Evolutionary conservation across 2,888 invertebrate genomes (phyloP).

Genomic region (Onchidella celtica): DNA sequence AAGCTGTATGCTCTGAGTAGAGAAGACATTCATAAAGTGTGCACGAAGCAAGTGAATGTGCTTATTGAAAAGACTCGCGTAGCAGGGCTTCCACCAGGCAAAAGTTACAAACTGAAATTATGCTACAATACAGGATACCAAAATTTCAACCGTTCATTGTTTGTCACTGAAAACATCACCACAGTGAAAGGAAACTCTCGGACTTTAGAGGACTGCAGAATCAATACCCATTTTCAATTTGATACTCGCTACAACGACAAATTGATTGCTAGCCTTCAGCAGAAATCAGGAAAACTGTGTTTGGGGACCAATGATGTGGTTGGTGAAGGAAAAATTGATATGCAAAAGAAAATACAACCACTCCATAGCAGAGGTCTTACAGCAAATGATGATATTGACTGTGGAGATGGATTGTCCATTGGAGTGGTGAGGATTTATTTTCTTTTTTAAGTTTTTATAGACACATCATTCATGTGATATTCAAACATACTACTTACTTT

Average conservation of each 20-base stretch:
- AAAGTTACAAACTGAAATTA: constrained; percentile 63
- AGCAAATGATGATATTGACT: constrained; percentile 46
- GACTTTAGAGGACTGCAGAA: constrained; percentile 53
- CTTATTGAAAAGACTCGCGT: constrained; percentile 43
- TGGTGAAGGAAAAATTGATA: constrained; percentile 52
- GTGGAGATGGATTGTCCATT: constrained; percentile 47
- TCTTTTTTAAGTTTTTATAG: neutral
- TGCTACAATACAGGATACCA: constrained; percentile 61
- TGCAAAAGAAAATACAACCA: constrained; percentile 55
- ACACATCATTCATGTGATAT: too few relatives aligned
- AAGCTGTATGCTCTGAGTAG: constrained; percentile 75
- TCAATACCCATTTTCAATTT: constrained; percentile 55
- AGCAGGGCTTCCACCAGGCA: constrained; percentile 45
- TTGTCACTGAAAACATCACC: constrained; percentile 56
- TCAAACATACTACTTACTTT: too few relatives aligned
- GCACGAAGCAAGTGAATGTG: constrained; percentile 66
- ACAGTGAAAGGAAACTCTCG: constrained; percentile 54
- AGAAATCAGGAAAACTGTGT: constrained; percentile 56
- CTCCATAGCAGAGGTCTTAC: constrained; percentile 41
- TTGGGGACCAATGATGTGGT: constrained; percentile 53
- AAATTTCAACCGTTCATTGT: constrained; percentile 56
- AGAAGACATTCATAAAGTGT: constrained; percentile 58
- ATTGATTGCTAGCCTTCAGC: constrained; percentile 51
- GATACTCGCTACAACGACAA: constrained; percentile 59
- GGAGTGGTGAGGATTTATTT: constrained; percentile 37